Base-by-base conservation (phyloP, 2,888 invertebrate species). In the Abrostola triplasia region DNA sequence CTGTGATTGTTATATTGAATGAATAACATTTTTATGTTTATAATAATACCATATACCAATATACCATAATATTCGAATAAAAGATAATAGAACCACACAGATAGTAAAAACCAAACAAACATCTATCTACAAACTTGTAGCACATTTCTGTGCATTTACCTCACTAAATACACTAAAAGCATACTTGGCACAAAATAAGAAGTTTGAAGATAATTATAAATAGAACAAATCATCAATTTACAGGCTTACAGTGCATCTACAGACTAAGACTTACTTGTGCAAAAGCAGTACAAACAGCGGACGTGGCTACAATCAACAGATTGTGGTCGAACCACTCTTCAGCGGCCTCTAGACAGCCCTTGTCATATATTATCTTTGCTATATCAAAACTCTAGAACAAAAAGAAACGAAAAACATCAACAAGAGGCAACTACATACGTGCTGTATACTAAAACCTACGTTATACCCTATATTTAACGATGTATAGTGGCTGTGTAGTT, bases 311-410 rank as follows among this genome's bases (percentile, higher is more conserved):
- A 85, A 97, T 96, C 90, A 99, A 97, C 85, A 99, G 96, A 95
- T 99, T 99, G 88, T 96, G 96, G 92, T 99, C 98, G 85, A 99
- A 96, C 99, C 99, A 99, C 88, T 98, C 98, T 90, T 99, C 98
- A 49, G 98, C 98, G 63, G 98, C 97, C 87, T 98, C 97, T 85
- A 99, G 95, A 93, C 99, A 99, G 88, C 99, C 99, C 88, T 97
- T 98, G 91, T 98, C 98, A 95, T 98, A 97, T 92, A 97, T 97
- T 88, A 97, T 97, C 95, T 97, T 97, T 87, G 97, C 95, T 88
- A 96, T 96, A 92, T 98, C 98, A 95, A 94, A 96, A 91, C 92
- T 97, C 98, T 98, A 93, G 86, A 93, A 93, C 92, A 92, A 92
- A 91, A 88, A 88, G 84, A 90, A 88, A 89, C 84, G 66, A 83